Conservation (phyloP, 2,113 vertebrate genomes). For the Amia ocellicauda region DNA sequence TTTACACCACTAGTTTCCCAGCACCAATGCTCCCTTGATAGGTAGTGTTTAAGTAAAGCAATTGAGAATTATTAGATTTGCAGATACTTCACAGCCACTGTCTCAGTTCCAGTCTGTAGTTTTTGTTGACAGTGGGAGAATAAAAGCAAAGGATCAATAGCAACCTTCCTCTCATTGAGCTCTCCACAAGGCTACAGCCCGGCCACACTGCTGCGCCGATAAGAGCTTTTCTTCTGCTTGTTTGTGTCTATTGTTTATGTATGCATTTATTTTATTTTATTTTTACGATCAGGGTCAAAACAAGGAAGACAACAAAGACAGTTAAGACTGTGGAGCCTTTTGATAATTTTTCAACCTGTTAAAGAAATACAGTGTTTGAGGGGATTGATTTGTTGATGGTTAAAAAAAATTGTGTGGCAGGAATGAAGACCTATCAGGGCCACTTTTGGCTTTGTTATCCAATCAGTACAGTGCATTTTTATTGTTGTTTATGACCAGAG, state of each 20-base stretch:
- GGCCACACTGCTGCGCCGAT: slow-evolving; percentile 30
- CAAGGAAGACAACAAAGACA: no score
- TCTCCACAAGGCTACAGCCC: slow-evolving; percentile 40
- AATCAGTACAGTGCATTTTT: no score
- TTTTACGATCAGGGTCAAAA: no score
- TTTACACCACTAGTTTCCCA: background rate
- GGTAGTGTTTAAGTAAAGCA: slow-evolving; percentile 18
- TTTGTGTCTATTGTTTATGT: background rate
- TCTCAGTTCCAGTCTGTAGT: slow-evolving; percentile 43
- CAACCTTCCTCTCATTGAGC: slow-evolving; percentile 57
- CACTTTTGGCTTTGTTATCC: no score
- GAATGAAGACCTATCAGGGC: no score
- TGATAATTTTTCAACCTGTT: no score
- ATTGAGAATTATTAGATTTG: slow-evolving; percentile 10
- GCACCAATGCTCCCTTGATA: slow-evolving; percentile 6
- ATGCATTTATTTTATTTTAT: no score
- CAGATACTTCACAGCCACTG: slow-evolving; percentile 25
- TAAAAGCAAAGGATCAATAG: slow-evolving; percentile 62
- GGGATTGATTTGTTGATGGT: no score
- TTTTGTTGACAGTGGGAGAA: slow-evolving; percentile 54
- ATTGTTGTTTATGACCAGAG: no score
- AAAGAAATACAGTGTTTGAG: no score
- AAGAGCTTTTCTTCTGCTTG: slow-evolving; percentile 30
- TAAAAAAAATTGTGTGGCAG: no score
- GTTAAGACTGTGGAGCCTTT: no score